Conservation (phyloP, 2,797 vertebrate species). For the Vultur gryphus region DNA sequence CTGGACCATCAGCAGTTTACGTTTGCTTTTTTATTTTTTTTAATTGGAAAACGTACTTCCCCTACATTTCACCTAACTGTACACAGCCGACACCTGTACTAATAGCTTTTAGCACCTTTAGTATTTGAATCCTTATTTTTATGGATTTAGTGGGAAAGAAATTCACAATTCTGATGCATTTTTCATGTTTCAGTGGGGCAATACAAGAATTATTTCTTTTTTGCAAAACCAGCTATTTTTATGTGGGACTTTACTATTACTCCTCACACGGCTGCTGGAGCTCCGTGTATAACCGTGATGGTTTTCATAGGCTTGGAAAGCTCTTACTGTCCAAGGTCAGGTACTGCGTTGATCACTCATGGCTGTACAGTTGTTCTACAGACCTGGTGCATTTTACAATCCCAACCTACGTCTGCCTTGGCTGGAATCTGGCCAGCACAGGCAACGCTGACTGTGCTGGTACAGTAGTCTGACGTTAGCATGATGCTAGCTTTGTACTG, state of each 20-base stretch:
- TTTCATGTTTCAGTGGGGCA: not conserved
- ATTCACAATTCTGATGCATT: too few species aligned
- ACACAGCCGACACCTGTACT: not conserved
- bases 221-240: not conserved
- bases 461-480: not conserved
- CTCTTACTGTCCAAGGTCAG: not conserved
- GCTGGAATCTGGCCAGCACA: not conserved
- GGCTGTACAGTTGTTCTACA: too few species aligned
- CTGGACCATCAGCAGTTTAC: not conserved
- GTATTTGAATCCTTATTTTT: not conserved
- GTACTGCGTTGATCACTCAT: accelerated
- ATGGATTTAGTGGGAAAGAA: not conserved
- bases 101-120: not conserved
- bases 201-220: not conserved
- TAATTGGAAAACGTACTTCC: not conserved
- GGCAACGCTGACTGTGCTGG: not conserved
- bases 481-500: not conserved
- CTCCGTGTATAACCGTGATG: too few species aligned
- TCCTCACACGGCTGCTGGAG: not conserved
- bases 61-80: not conserved
- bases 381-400: not conserved
- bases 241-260: not conserved
- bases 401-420: not conserved
- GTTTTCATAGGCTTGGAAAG: not conserved
- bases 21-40: not conserved